A percentile compares a stretch with the other conserved stretches of the same genome.
Conservation (phyloP, 2,113 vertebrate species). For the Myxocyprinus asiaticus region DNA sequence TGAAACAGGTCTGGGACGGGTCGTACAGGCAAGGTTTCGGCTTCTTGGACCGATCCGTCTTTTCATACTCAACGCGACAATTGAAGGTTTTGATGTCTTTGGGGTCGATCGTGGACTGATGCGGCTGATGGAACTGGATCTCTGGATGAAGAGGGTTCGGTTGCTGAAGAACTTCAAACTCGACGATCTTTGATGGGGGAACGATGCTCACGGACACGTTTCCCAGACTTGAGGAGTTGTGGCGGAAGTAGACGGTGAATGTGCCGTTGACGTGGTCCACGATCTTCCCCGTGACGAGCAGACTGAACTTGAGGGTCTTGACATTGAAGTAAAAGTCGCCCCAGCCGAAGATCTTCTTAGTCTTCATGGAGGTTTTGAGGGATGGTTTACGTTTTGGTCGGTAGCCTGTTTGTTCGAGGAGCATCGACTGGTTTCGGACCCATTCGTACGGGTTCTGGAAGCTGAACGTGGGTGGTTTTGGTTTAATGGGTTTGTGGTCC, state of each 20-base stretch:
- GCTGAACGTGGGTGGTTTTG: conserved; percentile 74
- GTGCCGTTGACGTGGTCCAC: conserved; percentile 97
- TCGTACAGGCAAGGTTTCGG: conserved; percentile 94
- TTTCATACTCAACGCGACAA: conserved; percentile 95
- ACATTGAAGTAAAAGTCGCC: conserved; percentile 97
- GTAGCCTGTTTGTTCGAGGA: conserved; percentile 74
- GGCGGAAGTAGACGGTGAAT: conserved; percentile 96
- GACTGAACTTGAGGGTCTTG: conserved; percentile 89
- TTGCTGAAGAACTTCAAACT: conserved; percentile 84
- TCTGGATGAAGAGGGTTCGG: conserved; percentile 81
- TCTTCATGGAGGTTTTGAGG: conserved; percentile 83
- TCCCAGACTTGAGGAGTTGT: conserved; percentile 94
- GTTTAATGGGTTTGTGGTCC: conserved; percentile 73
- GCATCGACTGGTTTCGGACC: conserved; percentile 76
- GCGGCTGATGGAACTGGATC: conserved; percentile 77
- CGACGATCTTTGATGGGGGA: conserved; percentile 89
- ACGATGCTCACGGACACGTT: conserved; percentile 94
- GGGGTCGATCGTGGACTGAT: conserved; percentile 84
- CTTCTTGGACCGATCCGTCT: conserved; percentile 93
- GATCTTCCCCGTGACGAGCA: conserved; percentile 84
- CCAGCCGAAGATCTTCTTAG: conserved; percentile 97
- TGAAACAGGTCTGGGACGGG: conserved; percentile 93
- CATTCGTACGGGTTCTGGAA: conserved; percentile 77
- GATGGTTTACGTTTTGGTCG: conserved; percentile 86
- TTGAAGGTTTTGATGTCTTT: conserved; percentile 91